Evolutionary conservation across 2,113 vertebrate species (phyloP).

Genomic region (Colius striatus): DNA sequence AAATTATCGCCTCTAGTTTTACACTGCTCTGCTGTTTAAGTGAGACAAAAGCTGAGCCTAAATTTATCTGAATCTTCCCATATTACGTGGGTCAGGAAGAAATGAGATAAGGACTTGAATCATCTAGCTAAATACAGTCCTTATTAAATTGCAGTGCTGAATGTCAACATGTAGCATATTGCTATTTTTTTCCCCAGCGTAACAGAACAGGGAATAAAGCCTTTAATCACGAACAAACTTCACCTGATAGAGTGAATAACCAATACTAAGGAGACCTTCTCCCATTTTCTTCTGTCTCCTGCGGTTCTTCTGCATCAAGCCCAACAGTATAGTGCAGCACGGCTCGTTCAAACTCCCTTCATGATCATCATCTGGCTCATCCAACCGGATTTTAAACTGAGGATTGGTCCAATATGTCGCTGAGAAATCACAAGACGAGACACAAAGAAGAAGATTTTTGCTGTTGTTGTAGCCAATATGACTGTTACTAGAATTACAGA

Average conservation of each 20-base stretch:
- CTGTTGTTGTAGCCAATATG: background rate
- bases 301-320: constrained; percentile 88
- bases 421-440: constrained; percentile 24
- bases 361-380: constrained; percentile 81
- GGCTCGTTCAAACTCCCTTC: constrained; percentile 73
- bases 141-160: background rate
- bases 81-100: background rate
- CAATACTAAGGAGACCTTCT: constrained; percentile 82
- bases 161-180: background rate
- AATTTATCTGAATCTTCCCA: background rate
- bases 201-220: background rate
- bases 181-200: background rate
- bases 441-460: background rate
- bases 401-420: constrained; percentile 86
- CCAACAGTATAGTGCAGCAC: constrained; percentile 81
- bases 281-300: constrained; percentile 80
- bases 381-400: constrained; percentile 83
- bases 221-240: background rate
- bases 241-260: constrained; percentile 84
- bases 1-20: constrained; percentile 11
- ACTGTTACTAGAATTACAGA: background rate
- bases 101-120: background rate
- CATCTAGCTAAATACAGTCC: constrained; percentile 1
- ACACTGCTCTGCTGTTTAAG: background rate
- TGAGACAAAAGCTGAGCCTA: background rate